Evolutionary conservation across 1,140 invertebrate genomes (phyloP), one percentile per base, ranked within the genome.

Genomic region (Daktulosphaira vitifoliae): DNA sequence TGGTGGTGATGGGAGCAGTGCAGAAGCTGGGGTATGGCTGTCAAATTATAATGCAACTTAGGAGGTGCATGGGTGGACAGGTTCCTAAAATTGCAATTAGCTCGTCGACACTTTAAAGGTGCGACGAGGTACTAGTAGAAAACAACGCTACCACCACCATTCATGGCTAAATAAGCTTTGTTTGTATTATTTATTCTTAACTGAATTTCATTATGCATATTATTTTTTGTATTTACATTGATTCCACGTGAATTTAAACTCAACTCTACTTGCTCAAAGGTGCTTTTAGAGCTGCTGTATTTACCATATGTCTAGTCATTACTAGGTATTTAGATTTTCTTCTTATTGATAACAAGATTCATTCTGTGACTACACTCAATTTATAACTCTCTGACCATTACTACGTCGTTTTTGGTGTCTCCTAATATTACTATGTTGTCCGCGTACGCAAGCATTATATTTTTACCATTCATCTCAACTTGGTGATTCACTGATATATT

Each of bases 381-480:
- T 20, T 15, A 15, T 68, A 1, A 20, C 56, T 20, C 66, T 46
- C 51, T 68, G 69, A 26, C n/a, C n/a, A 66, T 52, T 15, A n/a
- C 15, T 15, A 71, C 0, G 8, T 66, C 70, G 16, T 67, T 65
- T 38, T 70, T 52, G 7, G 65, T 54, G 16, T 59, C 42, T 11
- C 66, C 67, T 8, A 71, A 4, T 22, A 71, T 29, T 0, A 65
- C 64, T 15, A 70, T 50, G 37, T 70, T 66, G 25, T 69, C 66
- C 1, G 67, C 67, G 37, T 70, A 69, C 11, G 65, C 68, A 13
- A 70, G 13, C 26, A 48, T 39, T 66, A 52, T 64, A n/a, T 68
- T 51, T 48, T 65, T 68, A 2, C 23, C 38, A 5, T 20, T 26
- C 18, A 29, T 11, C 65, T 50, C 46, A 44, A 22, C 2, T 37